Conservation (phyloP, 2,113 vertebrate genomes). For the Alexandromys fortis region DNA sequence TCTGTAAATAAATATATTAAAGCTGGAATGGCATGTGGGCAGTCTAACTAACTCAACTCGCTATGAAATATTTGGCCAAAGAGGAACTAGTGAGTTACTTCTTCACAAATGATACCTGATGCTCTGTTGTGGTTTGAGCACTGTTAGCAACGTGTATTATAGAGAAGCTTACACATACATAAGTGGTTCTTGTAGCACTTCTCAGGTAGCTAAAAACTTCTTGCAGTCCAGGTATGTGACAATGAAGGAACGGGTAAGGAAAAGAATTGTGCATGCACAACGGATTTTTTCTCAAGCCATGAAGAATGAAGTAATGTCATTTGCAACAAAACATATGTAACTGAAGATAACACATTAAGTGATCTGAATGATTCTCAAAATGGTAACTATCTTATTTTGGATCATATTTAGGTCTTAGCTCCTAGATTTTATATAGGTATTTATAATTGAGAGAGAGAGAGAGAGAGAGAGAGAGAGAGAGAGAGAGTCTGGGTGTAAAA, state of each 20-base stretch:
- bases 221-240: neutral
- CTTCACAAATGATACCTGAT: neutral
- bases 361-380: neutral
- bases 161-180: no score
- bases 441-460: neutral
- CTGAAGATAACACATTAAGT: neutral
- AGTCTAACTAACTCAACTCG: neutral
- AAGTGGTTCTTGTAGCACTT: neutral
- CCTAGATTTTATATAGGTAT: neutral
- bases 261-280: neutral
- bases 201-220: neutral
- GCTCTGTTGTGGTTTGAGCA: neutral
- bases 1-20: neutral
- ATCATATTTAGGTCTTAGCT: neutral
- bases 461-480: no score
- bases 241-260: neutral
- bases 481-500: no score
- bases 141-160: neutral
- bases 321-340: neutral
- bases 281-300: neutral
- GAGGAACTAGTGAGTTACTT: neutral
- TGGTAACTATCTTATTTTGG: neutral
- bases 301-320: neutral
- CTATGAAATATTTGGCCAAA: neutral
- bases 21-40: neutral